phyloP scores from a whole-genome alignment of 2,888 invertebrate genomes.

The Tenthredo distinguenda region DNA sequence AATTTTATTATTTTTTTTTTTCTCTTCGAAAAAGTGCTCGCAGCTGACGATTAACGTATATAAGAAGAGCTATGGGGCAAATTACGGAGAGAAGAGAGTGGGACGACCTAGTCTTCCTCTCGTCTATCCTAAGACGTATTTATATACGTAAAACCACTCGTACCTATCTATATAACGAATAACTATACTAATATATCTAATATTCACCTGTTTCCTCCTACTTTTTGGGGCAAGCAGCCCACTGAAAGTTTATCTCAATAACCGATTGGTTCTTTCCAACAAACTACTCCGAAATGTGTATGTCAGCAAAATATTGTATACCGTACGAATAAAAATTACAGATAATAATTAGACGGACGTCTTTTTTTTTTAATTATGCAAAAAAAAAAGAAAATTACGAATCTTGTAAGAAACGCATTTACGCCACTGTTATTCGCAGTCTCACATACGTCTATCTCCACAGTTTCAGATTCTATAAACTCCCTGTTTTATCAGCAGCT shows the following conservation, averaged over 20 bases:
- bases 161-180: background rate
- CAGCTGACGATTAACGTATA: background rate
- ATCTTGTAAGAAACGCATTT: background rate
- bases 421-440: background rate
- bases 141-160: slow-evolving; percentile 5
- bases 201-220: slow-evolving; percentile 12
- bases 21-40: background rate
- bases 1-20: background rate
- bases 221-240: slow-evolving; percentile 3
- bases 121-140: background rate
- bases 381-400: background rate
- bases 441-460: background rate
- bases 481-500: background rate
- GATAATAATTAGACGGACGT: too few relatives aligned
- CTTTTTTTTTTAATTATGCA: background rate
- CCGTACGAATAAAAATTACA: background rate
- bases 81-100: background rate
- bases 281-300: background rate
- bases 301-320: background rate
- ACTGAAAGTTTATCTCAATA: background rate
- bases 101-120: background rate
- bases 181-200: background rate
- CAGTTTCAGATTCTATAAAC: background rate
- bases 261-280: background rate
- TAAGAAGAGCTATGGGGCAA: background rate